phyloP scores from a whole-genome alignment of 2,113 vertebrate genomes.

The Anser brachyrhynchus region DNA sequence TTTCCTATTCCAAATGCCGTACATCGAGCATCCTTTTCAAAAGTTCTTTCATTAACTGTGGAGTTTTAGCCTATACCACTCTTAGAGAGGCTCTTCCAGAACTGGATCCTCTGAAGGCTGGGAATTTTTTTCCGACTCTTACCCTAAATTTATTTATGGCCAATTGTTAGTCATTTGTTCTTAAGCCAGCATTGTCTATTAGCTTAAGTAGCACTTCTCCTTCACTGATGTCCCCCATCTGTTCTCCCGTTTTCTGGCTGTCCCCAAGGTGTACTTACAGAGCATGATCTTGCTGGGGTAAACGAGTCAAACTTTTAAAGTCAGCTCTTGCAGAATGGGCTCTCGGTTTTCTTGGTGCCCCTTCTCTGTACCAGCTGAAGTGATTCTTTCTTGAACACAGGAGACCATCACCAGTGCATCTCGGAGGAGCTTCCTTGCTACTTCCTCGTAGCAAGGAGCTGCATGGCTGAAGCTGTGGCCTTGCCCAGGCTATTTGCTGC shows the following conservation, averaged over 20 bases:
- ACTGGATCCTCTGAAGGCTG: background rate
- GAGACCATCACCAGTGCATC: background rate
- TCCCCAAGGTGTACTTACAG: background rate
- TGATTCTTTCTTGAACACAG: background rate
- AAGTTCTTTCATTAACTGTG: background rate
- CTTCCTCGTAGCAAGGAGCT: background rate
- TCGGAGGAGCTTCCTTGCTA: background rate
- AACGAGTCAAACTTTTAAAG: background rate
- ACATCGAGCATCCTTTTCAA: background rate
- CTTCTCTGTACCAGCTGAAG: background rate
- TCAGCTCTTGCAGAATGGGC: too few species aligned
- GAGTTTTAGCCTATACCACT: background rate
- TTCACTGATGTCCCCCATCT: accelerated
- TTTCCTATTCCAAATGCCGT: background rate
- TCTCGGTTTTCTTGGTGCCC: background rate
- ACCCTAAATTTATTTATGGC: background rate
- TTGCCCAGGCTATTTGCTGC: background rate
- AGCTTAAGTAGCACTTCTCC: background rate
- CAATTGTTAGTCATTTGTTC: background rate
- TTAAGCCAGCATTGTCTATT: background rate
- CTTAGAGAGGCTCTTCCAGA: background rate
- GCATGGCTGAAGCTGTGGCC: accelerated
- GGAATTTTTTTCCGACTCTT: background rate
- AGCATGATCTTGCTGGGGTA: background rate
- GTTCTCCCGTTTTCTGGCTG: background rate